Percentiles rank a stretch among this genome's conserved stretches.
phyloP scores from a whole-genome alignment of 2,797 vertebrate species.

The Argya squamiceps region DNA sequence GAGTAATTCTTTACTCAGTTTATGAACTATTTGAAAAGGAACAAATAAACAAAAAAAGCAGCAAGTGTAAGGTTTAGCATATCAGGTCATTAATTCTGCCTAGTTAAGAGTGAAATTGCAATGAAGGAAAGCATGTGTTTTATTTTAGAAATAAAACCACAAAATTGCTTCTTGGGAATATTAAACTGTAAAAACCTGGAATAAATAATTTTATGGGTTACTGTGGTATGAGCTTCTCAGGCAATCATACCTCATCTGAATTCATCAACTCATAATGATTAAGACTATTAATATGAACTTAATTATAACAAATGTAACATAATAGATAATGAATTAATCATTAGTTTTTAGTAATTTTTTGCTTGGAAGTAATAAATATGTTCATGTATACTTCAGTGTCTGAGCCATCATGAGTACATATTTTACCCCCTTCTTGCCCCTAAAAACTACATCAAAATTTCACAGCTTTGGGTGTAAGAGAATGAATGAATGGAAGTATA shows the following conservation, averaged over 20 bases:
- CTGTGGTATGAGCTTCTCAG: not conserved
- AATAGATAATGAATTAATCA: not conserved
- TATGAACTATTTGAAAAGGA: not conserved
- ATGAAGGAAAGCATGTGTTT: not conserved
- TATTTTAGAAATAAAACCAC: slow-evolving; percentile 25
- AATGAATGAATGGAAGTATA: not conserved
- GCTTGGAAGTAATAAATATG: not conserved
- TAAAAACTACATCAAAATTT: not conserved
- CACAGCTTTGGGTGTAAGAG: not conserved
- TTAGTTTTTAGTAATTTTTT: not conserved
- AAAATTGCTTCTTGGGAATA: not conserved
- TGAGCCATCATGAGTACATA: not conserved
- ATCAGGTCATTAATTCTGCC: not conserved
- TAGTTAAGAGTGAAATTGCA: not conserved
- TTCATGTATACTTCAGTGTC: not conserved
- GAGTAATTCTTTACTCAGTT: not conserved
- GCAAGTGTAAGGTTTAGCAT: not conserved
- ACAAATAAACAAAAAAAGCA: not conserved
- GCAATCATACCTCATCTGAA: not conserved
- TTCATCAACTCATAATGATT: not conserved
- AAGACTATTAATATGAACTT: not conserved
- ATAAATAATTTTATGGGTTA: not conserved
- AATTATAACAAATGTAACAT: not conserved
- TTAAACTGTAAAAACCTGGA: not conserved
- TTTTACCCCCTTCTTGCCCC: fast-evolving